These are phyloP conservation scores for Micropoecilia bifurca DNA, from an alignment of 2,797 vertebrate species.

Conservation along the genomic window DNA sequence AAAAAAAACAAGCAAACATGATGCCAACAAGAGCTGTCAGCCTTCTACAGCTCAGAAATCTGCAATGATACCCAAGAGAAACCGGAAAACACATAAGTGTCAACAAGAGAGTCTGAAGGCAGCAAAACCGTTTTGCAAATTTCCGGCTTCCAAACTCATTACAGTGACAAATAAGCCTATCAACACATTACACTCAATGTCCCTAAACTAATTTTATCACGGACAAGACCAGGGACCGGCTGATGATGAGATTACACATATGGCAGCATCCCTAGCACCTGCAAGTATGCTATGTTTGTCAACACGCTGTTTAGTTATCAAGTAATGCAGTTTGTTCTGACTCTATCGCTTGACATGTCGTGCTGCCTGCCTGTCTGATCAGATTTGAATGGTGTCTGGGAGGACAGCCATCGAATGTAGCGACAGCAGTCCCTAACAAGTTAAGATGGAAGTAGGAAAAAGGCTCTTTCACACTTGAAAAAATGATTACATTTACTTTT, in stretches of 20 bases:
- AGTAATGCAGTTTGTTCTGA: constrained; percentile 54
- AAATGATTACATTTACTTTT: not conserved
- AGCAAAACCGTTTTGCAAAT: constrained; percentile 35
- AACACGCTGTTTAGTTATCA: constrained; percentile 41
- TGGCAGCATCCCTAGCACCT: constrained; percentile 44
- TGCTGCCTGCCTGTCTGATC: constrained; percentile 50
- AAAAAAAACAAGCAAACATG: constrained; percentile 1
- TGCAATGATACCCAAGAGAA: constrained; percentile 14
- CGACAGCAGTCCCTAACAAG: constrained; percentile 33
- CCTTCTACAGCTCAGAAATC: constrained; percentile 1
- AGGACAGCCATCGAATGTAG: constrained; percentile 41
- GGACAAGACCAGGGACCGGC: constrained; percentile 46
- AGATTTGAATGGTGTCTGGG: constrained; percentile 44
- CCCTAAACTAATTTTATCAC: constrained; percentile 56
- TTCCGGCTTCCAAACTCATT: constrained; percentile 50
- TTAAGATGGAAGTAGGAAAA: constrained; percentile 45
- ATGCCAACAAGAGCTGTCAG: constrained; percentile 21
- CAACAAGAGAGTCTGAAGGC: constrained; percentile 19
- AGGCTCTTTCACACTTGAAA: not conserved
- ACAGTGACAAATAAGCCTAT: constrained; percentile 64
- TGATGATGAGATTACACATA: constrained; percentile 61
- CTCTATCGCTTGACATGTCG: constrained; percentile 51
- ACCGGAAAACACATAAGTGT: constrained; percentile 17
- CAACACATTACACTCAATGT: constrained; percentile 61
- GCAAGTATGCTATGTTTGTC: constrained; percentile 45